Evolutionary conservation across 1,140 invertebrate species (phyloP).

Genomic region (Aphelenchoides fujianensis): DNA sequence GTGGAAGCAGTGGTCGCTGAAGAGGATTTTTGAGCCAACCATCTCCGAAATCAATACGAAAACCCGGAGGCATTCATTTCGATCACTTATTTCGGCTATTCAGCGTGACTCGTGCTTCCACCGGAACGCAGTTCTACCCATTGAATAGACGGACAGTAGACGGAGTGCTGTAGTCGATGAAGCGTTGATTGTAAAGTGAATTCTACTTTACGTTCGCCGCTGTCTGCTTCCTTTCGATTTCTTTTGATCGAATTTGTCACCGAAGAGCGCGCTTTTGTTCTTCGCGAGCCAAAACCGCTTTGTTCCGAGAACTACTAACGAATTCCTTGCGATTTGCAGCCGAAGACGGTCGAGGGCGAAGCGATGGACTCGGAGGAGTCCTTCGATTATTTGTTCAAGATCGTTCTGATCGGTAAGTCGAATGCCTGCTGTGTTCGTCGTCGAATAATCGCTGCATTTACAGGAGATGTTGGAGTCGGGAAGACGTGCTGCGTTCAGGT

Average conservation of each 20-base stretch:
- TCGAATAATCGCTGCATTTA: too few species aligned
- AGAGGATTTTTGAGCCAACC: too few species aligned
- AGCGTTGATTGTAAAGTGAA: background rate
- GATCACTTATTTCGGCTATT: background rate
- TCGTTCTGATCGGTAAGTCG: conserved; percentile 76
- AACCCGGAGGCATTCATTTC: background rate
- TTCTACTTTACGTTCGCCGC: too few species aligned
- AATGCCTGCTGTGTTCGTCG: conserved; percentile 67
- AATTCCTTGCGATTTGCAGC: too few species aligned
- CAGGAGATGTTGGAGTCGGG: conserved; percentile 76
- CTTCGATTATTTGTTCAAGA: conserved; percentile 72
- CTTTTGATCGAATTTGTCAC: too few species aligned
- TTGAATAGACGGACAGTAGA: background rate
- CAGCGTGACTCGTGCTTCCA: background rate
- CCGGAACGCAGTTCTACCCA: background rate
- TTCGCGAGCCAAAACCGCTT: too few species aligned
- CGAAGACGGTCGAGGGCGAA: too few species aligned
- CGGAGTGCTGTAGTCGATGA: background rate
- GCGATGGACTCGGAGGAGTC: conserved; percentile 55
- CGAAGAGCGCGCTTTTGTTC: too few species aligned
- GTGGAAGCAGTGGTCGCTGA: background rate
- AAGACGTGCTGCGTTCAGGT: conserved; percentile 72
- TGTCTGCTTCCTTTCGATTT: too few species aligned
- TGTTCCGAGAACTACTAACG: too few species aligned
- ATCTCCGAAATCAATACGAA: background rate